A percentile compares a stretch with the other conserved stretches of the same genome.
Conservation (phyloP, 2,797 vertebrate species). For the Pipistrellus pygmaeus region DNA sequence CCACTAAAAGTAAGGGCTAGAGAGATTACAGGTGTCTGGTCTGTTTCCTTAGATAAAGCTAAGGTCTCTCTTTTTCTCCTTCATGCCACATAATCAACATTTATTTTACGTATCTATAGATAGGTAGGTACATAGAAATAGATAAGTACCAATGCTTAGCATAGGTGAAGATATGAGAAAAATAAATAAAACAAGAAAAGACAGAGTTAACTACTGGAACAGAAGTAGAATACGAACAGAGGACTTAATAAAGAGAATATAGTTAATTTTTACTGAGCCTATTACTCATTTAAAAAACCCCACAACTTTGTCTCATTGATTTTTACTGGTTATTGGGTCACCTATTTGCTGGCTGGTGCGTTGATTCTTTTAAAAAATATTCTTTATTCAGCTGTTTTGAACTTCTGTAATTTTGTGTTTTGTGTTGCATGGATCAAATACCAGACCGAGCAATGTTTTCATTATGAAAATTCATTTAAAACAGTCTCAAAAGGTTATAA, state of each 20-base stretch:
- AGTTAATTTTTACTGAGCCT: constrained; percentile 41
- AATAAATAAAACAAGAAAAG: background rate
- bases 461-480: constrained; percentile 27
- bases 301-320: constrained; percentile 31
- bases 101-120: background rate
- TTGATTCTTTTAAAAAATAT: background rate
- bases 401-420: constrained; percentile 20
- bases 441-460: background rate
- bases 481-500: background rate
- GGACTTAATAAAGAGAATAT: constrained; percentile 16
- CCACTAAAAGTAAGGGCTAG: background rate
- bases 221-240: background rate
- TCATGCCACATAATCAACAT: background rate
- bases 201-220: background rate
- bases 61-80: background rate
- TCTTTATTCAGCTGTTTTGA: constrained; percentile 57
- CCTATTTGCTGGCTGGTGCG: constrained; percentile 18
- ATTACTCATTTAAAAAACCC: constrained; percentile 1
- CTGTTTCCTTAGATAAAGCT: background rate
- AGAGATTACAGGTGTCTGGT: background rate
- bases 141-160: constrained; percentile 11
- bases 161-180: constrained; percentile 5
- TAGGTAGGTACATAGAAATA: background rate
- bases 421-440: constrained; percentile 8
- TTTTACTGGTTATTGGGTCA: constrained; percentile 47